phyloP scores from a whole-genome alignment of 2,797 vertebrate species.

The Lophius americanus region DNA sequence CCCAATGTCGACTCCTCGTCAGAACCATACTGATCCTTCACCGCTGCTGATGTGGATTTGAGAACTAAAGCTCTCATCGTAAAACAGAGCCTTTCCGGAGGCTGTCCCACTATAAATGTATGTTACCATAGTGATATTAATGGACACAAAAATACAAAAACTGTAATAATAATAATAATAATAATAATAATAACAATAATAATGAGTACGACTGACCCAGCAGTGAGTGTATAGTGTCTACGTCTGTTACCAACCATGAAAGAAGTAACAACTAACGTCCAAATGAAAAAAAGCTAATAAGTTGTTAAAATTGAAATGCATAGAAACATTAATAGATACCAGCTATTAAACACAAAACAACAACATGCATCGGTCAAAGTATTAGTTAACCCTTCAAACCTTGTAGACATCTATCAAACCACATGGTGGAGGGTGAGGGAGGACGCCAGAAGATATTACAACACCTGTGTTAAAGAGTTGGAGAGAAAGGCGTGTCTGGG shows the following conservation, averaged over 20 bases:
- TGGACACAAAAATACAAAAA: conserved; percentile 75
- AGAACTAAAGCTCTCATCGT: conserved; percentile 34
- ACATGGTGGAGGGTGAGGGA: conserved; percentile 80
- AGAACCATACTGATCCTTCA: background rate
- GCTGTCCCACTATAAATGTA: conserved; percentile 77
- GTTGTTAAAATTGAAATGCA: conserved; percentile 91
- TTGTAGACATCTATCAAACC: conserved; percentile 85
- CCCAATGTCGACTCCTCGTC: conserved; percentile 23
- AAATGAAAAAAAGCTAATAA: conserved; percentile 79
- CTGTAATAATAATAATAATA: conserved; percentile 70
- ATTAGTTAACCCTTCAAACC: conserved; percentile 87
- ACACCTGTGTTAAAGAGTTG: conserved; percentile 81
- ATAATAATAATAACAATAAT: conserved; percentile 67
- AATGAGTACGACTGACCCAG: conserved; percentile 98
- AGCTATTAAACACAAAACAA: conserved; percentile 93
- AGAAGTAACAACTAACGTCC: conserved; percentile 89
- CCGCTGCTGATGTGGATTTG: conserved; percentile 9
- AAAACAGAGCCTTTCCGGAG: conserved; percentile 76
- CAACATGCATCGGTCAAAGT: conserved; percentile 90
- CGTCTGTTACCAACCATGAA: conserved; percentile 88
- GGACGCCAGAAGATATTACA: conserved; percentile 46
- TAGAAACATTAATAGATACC: conserved; percentile 98
- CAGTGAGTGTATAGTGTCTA: conserved; percentile 93
- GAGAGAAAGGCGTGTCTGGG: conserved; percentile 74
- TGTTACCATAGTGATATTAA: conserved; percentile 85